These are phyloP conservation scores for Melieria omissa DNA, from an alignment of 2,888 invertebrate species.

Conservation along the genomic window DNA sequence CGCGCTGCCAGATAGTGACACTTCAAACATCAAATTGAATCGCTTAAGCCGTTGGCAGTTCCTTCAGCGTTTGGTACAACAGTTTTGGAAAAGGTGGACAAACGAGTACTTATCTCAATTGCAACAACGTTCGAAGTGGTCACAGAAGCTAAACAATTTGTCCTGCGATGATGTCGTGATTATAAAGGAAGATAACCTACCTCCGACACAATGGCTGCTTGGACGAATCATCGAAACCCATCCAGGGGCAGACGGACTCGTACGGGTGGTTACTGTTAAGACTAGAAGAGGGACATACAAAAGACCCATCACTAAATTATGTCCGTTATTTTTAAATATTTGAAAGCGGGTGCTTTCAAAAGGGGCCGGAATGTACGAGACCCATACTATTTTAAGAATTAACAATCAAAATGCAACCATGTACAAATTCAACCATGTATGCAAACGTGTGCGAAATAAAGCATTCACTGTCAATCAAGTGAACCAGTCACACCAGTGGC, in stretches of 20 bases:
- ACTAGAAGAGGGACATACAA: conserved; percentile 17
- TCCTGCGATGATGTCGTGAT: conserved; percentile 20
- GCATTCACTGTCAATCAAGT: too few relatives aligned
- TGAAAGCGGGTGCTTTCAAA: conserved; percentile 6
- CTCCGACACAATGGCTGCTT: conserved; percentile 29
- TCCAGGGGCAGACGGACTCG: conserved; percentile 32
- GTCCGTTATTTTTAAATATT: conserved; percentile 16
- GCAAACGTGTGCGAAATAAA: too few relatives aligned
- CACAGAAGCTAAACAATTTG: conserved; percentile 5
- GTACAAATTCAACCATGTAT: too few relatives aligned
- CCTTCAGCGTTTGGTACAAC: conserved; percentile 20
- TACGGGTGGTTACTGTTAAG: conserved; percentile 12
- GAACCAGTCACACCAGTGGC: too few relatives aligned
- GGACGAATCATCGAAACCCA: conserved; percentile 23
- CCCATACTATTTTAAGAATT: too few relatives aligned
- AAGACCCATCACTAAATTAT: conserved; percentile 22
- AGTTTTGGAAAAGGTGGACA: conserved; percentile 28
- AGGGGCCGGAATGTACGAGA: conserved; percentile 13
- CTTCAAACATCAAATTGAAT: conserved; percentile 14
- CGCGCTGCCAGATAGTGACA: conserved; percentile 15
- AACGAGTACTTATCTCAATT: conserved; percentile 20
- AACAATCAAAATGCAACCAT: too few relatives aligned
- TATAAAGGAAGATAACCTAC: conserved; percentile 34
- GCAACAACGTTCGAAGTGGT: conserved; percentile 25
- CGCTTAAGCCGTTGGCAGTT: conserved; percentile 31